Percentiles rank a stretch among this genome's conserved stretches.
These are phyloP conservation scores for Lepilemur septentrionalis DNA, from an alignment of 2,797 vertebrate species.

Conservation along the genomic window DNA sequence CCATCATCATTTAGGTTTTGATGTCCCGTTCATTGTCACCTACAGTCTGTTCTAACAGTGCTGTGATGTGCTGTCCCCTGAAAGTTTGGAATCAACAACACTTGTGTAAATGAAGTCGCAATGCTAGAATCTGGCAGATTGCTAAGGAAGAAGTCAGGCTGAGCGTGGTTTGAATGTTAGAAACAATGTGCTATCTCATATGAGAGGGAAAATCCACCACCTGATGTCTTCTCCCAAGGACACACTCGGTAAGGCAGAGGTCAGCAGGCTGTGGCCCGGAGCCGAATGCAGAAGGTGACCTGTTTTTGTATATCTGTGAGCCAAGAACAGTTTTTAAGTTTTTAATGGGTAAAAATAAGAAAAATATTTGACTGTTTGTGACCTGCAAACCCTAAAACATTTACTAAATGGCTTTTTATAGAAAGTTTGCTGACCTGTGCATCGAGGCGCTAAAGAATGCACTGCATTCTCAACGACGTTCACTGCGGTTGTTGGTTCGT, in stretches of 20 bases:
- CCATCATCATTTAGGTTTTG: neutral
- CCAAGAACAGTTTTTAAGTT: neutral
- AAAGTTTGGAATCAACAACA: neutral
- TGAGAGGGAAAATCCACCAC: neutral
- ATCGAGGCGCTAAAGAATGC: neutral
- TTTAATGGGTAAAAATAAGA: neutral
- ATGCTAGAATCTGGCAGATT: neutral
- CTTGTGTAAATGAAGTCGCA: neutral
- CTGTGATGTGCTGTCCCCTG: neutral
- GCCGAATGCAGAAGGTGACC: neutral
- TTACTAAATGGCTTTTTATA: neutral
- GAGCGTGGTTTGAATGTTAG: neutral
- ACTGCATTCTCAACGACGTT: neutral
- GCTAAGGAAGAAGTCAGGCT: neutral
- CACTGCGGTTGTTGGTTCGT: neutral
- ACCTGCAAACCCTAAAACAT: neutral
- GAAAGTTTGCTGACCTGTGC: neutral
- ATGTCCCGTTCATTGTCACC: neutral
- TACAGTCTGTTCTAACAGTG: neutral
- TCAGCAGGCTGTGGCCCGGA: neutral
- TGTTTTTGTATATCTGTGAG: neutral
- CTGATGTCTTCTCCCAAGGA: neutral
- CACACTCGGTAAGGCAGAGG: neutral
- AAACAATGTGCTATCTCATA: neutral
- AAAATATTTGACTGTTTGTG: neutral